Base-by-base conservation (phyloP, 2,797 vertebrate genomes). In the Corythornis leucogaster region DNA sequence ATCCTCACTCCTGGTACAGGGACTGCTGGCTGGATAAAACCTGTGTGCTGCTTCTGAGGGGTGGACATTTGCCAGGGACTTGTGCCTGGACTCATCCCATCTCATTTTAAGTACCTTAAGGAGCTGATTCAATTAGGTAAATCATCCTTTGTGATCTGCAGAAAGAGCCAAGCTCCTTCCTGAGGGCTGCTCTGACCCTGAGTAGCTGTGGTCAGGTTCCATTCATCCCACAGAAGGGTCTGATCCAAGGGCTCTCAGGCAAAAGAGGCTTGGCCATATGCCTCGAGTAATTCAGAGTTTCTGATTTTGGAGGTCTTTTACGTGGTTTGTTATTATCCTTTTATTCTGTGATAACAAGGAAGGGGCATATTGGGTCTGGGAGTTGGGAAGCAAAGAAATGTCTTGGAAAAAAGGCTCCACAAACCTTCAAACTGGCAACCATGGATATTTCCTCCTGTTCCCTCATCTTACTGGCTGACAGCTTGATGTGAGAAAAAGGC, bases 111-210 rank as follows among this genome's bases (percentile, higher is more conserved):
- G 67, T 12, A 53, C 55, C 20, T 86, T 2, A 45, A 91, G 70
- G 77, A 91, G 85, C 53, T 76, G 31, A 53, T 90, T 90, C 75
- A 53, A 54, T 84, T 8, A 77, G 11, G 17, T 11, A 42, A 84
- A 64, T 57, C 50, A 64, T 11, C 14, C 80, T 61, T 43, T 7
- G 16, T 11, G 59, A 40, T 42, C 8, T 0, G 0, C 16, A 48
- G 43, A 8, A 63, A 31, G 28, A 80, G 69, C 42, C 15, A 26
- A 76, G 31, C 30, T 81, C 46, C 85, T 42, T 58, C 28, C 66
- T 15, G 26, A 9, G 58, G 42, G 25, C 17, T 67, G 22, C 81
- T 74, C 50, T 3, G 10, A 13, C 9, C 26, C 15, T 0, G 11
- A 43, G 38, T 28, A 85, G 40, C 51, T 46, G 48, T 15, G 21